Evolutionary conservation across 2,113 vertebrate genomes (phyloP).

Genomic region (Hassar affinis): DNA sequence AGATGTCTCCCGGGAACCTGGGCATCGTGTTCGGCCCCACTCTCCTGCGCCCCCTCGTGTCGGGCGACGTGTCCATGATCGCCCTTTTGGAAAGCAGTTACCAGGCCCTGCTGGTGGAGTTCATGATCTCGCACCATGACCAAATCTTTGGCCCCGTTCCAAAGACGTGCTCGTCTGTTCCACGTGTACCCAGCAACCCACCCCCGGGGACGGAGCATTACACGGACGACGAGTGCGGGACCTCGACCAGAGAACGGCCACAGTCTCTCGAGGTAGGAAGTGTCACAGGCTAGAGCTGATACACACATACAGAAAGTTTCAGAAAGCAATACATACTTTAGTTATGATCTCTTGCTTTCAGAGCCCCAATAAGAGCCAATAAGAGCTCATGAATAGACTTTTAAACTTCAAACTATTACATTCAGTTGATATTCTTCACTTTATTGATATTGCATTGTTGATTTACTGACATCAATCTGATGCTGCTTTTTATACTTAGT

Average conservation of each 20-base stretch:
- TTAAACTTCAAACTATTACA: neutral
- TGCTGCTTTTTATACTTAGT: neutral
- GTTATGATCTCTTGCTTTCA: neutral
- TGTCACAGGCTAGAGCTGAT: neutral
- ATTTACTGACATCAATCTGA: neutral
- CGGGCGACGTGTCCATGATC: slow-evolving; percentile 70
- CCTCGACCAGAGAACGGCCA: slow-evolving; percentile 62
- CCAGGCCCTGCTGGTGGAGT: slow-evolving; percentile 84
- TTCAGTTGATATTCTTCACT: neutral
- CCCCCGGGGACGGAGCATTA: slow-evolving; percentile 38
- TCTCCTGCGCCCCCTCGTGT: slow-evolving; percentile 75
- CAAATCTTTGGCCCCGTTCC: slow-evolving; percentile 73
- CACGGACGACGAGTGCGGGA: slow-evolving; percentile 39
- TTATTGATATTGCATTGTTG: neutral
- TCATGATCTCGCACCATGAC: slow-evolving; percentile 81
- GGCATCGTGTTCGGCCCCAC: slow-evolving; percentile 94
- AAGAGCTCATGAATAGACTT: neutral
- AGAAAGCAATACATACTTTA: too few relatives aligned
- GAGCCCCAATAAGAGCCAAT: too few relatives aligned
- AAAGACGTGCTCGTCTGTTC: slow-evolving; percentile 59
- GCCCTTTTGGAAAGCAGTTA: slow-evolving; percentile 83
- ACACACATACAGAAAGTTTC: too few relatives aligned
- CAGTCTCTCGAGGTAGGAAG: slow-evolving; percentile 70
- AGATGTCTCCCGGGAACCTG: slow-evolving; percentile 89
- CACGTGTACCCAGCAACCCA: slow-evolving; percentile 57